Base-by-base conservation (phyloP, 2,888 invertebrate species). In the Subacronicta megacephala region DNA sequence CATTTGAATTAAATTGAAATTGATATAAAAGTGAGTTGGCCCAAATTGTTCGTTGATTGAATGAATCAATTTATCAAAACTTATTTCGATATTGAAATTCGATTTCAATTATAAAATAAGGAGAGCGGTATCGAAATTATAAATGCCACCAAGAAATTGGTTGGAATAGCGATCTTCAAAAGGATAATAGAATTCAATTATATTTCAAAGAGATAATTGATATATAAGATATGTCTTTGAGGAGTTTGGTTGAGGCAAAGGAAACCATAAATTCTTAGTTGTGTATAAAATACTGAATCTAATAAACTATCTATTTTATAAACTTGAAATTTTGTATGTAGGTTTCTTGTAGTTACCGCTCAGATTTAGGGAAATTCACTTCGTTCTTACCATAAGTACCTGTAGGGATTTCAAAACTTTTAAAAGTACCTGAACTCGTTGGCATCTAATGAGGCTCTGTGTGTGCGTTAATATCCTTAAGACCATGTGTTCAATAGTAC, bases 401-500 rank as follows among this genome's bases (percentile, higher is more conserved):
- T 26, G 10, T 26, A n/a, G 2, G n/a, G 1, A 31, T n/a, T 1
- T 15, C 12, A 3, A 31, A 40, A 33, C 51, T 26, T 1, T 41
- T 13, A 1, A 36, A 62, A 37, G 6, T 83, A 98, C 98, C 96
- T 99, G 99, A 75, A 98, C 99, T 82, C 99, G 95, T 90, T 98
- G 98, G 94, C 99, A 99, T 90, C 98, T 97, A 77, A 99, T 98
- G 71, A 99, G 95, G 78, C 98, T 98, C 92, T 98, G 98, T 75
- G 98, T 98, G 90, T 99, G 99, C 56, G 98, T 96, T 84, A 99
- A 95, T 92, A 99, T 99, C 92, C 98, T 96, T 80, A 98, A 96
- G 61, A 99, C 98, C 95, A 99, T 97, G 90, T 98, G 98, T 85
- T 99, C 99, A 80, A 99, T 97, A 81, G 98, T 99, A 90, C 98